Base-by-base conservation (phyloP, 2,797 vertebrate species). In the Enteromius fasciolatus region DNA sequence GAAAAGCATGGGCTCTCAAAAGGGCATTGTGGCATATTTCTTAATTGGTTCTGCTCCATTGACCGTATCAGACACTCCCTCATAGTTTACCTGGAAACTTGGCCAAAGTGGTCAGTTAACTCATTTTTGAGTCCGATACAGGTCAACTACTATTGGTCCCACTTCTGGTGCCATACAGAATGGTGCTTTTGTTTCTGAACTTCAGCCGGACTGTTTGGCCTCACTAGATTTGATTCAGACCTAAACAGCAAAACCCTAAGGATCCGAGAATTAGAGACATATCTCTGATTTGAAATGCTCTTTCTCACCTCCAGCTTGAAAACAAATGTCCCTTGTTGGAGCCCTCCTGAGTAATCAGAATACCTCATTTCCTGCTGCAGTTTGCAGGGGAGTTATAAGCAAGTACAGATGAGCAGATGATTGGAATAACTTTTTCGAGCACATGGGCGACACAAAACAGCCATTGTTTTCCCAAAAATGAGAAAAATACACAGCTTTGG, bases 331-430 rank as follows among this genome's bases (percentile, higher is more conserved):
- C 88, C 91, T 92, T 95, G 94, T 95, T 36, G 91, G 90, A 57
- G 78, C 63, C 72, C 48, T n/a, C 66, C 39, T 0, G 81, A 80
- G 90, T 91, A 90, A 94, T 93, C 91, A 86, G 88, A 94, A 93
- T 94, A 95, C 93, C 93, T 95, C 90, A 94, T 95, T 95, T 95
- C 94, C 94, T 93, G 91, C 90, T 89, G 89, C 88, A 77, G 50
- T 67, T 70, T 82, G 66, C 46, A 44, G 78, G 86, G 86, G 90
- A 89, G 90, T 83, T 85, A 80, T 90, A 93, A 92, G 90, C 90
- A 90, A 85, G 88, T 92, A 90, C 92, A 93, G 90, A 94, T 92
- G 93, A 93, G 92, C 90, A 88, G 78, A 86, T 91, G 92, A 94
- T 90, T 93, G 92, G 90, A 94, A 94, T 90, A 94, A 93, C 90